These are phyloP conservation scores for Beris morrisii DNA, from an alignment of 2,888 invertebrate species.

Conservation along the genomic window DNA sequence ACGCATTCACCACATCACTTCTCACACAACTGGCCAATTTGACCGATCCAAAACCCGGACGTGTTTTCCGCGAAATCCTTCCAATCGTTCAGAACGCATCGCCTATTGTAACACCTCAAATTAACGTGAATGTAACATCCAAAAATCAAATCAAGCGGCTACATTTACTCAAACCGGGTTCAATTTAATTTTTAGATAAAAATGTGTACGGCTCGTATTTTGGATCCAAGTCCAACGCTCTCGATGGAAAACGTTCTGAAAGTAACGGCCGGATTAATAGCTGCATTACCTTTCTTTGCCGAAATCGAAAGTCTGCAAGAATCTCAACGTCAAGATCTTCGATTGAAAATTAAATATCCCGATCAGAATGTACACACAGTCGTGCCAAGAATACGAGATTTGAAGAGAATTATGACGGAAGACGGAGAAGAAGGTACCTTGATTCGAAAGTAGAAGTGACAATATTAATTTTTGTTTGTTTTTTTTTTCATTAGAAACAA, in stretches of 20 bases:
- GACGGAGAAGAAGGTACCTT: conserved; percentile 59
- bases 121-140: conserved; percentile 64
- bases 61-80: conserved; percentile 74
- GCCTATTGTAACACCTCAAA: conserved; percentile 67
- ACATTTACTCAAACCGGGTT: neutral
- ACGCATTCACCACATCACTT: conserved; percentile 78
- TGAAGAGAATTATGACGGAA: conserved; percentile 67
- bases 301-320: conserved; percentile 79
- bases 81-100: conserved; percentile 74
- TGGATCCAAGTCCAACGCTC: conserved; percentile 80
- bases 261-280: conserved; percentile 89
- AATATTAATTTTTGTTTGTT: neutral
- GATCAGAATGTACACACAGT: conserved; percentile 86
- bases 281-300: conserved; percentile 84
- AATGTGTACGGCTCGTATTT: conserved; percentile 78
- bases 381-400: conserved; percentile 75
- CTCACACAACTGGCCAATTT: conserved; percentile 75
- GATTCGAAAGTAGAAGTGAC: neutral
- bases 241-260: conserved; percentile 79
- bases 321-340: conserved; percentile 68
- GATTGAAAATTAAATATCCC: conserved; percentile 87
- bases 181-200: conserved; percentile 61
- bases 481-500: conserved; percentile 44
- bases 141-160: neutral
- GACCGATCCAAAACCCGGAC: conserved; percentile 82